These are phyloP conservation scores for Ostrea edulis DNA, from an alignment of 1,140 invertebrate genomes.

Conservation along the genomic window DNA sequence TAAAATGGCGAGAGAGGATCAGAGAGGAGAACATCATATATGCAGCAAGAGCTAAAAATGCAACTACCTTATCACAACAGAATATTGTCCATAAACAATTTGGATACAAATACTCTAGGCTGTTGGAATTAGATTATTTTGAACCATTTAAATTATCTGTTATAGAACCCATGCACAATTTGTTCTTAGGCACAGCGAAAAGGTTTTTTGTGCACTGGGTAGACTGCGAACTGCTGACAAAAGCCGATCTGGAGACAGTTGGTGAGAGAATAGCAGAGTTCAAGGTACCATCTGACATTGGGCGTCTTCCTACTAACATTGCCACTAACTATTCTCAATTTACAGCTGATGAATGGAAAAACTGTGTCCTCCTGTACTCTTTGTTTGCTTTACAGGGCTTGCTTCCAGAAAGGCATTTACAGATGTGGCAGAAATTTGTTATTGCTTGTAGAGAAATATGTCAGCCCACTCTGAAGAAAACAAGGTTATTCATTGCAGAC, in stretches of 20 bases:
- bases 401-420: conserved; percentile 50
- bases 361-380: conserved; percentile 37
- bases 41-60: not conserved
- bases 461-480: conserved; percentile 35
- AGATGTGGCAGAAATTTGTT: conserved; percentile 58
- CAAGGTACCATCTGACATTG: conserved; percentile 21
- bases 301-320: conserved; percentile 27
- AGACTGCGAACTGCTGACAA: not conserved
- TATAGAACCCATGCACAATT: conserved; percentile 40
- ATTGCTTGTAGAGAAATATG: conserved; percentile 46
- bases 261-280: not conserved
- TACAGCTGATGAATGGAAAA: conserved; percentile 40
- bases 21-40: conserved; percentile 28
- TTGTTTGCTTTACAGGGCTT: conserved; percentile 49
- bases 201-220: conserved; percentile 4
- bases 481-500: conserved; percentile 38
- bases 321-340: conserved; percentile 32
- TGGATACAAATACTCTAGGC: not conserved
- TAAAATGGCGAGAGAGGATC: not conserved
- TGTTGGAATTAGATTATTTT: conserved; percentile 38
- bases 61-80: not conserved
- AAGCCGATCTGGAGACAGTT: conserved; percentile 1
- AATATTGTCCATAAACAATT: not conserved
- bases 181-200: conserved; percentile 42
- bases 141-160: conserved; percentile 34